Conservation (phyloP, 2,113 vertebrate species). For the Acanthochromis polyacanthus region DNA sequence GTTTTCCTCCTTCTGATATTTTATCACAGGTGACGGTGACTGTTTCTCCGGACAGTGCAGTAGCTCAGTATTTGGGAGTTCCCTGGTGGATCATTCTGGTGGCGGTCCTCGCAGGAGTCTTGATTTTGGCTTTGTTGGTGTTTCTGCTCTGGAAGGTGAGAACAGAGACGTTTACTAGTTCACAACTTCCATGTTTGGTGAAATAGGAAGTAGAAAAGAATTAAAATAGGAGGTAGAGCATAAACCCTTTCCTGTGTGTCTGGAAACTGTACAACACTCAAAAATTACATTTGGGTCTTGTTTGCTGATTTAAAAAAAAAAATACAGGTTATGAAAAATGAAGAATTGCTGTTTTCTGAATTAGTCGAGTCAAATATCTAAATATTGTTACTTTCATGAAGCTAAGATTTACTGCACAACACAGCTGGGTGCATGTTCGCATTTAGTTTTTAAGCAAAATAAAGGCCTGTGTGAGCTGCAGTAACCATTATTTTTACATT, state of each 20-base stretch:
- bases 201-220: neutral
- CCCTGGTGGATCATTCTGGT: conserved; percentile 97
- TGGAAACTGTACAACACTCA: no score
- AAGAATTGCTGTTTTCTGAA: no score
- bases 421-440: no score
- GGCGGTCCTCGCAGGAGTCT: conserved; percentile 91
- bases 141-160: conserved; percentile 97
- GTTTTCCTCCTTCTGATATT: neutral
- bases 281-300: no score
- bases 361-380: no score
- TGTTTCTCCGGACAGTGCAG: conserved; percentile 90
- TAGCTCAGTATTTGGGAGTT: conserved; percentile 87
- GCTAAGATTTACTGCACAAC: no score
- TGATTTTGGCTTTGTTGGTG: conserved; percentile 93
- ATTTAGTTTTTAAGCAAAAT: no score
- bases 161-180: neutral
- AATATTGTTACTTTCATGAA: no score
- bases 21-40: conserved; percentile 88
- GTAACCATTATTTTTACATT: no score
- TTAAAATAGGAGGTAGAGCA: neutral
- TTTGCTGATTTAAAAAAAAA: no score
- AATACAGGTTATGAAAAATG: no score
- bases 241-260: neutral
- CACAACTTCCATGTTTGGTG: neutral
- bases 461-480: no score